Evolutionary conservation across 2,888 invertebrate genomes (phyloP).

Genomic region (Chesias legatella): DNA sequence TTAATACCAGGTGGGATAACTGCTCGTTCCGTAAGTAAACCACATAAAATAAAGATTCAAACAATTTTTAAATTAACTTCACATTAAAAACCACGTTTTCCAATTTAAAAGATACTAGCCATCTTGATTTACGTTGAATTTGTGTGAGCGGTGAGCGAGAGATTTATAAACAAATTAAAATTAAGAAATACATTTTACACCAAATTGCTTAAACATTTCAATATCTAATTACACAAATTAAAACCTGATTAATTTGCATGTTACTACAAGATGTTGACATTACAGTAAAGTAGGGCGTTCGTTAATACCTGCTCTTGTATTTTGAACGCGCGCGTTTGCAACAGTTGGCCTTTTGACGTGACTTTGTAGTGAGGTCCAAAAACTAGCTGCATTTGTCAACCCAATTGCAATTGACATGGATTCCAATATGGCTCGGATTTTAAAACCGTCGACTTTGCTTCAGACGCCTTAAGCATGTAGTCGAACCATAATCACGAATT

Average conservation of each 20-base stretch:
- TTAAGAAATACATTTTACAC: too few relatives aligned
- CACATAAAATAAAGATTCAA: too few relatives aligned
- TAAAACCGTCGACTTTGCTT: conserved; percentile 1
- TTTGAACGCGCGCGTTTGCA: conserved; percentile 57
- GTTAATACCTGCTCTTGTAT: conserved; percentile 37
- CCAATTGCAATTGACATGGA: conserved; percentile 4
- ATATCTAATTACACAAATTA: conserved; percentile 22
- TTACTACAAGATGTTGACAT: conserved; percentile 48
- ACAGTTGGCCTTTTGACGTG: conserved; percentile 52
- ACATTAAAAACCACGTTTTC: too few relatives aligned
- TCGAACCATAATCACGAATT: conserved; percentile 4
- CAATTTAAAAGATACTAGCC: too few relatives aligned
- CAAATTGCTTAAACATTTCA: conserved; percentile 4
- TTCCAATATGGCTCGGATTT: conserved; percentile 4
- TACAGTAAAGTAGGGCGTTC: conserved; percentile 50
- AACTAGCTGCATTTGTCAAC: conserved; percentile 29
- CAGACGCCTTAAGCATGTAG: conserved; percentile 4
- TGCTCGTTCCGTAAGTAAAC: too few relatives aligned
- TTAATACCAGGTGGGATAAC: too few relatives aligned
- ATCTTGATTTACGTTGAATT: too few relatives aligned
- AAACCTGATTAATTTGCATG: conserved; percentile 24
- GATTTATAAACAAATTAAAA: too few relatives aligned
- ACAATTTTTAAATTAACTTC: too few relatives aligned
- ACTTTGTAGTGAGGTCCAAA: conserved; percentile 40
- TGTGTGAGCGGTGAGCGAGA: too few relatives aligned